Percentiles rank a stretch among this genome's conserved stretches.
Evolutionary conservation across 2,888 invertebrate species (phyloP).

Genomic region (Sarcophaga subvicina): DNA sequence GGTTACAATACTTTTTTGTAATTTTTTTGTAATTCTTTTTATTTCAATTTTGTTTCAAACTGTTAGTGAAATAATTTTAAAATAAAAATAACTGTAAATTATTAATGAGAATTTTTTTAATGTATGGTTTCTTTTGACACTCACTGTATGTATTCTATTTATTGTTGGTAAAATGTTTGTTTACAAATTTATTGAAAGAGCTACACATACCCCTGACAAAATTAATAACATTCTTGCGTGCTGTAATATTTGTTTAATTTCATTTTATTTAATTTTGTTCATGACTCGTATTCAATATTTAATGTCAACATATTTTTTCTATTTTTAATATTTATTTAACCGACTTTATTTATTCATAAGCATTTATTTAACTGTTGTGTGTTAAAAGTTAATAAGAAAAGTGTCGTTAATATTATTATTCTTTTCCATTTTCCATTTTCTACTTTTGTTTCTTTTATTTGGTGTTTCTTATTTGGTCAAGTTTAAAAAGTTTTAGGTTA

Average conservation of each 20-base stretch:
- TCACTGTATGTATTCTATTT: too few relatives aligned
- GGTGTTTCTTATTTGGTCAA: background rate
- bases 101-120: too few relatives aligned
- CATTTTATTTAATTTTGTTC: slow-evolving; percentile 1
- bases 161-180: too few relatives aligned
- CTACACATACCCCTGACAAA: background rate
- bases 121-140: too few relatives aligned
- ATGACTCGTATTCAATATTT: background rate
- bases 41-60: too few relatives aligned
- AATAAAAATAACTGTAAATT: too few relatives aligned
- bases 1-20: too few relatives aligned
- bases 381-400: slow-evolving; percentile 36
- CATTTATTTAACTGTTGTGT: slow-evolving; percentile 20
- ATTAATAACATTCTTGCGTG: slow-evolving; percentile 35
- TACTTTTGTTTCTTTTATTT: background rate
- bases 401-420: slow-evolving; percentile 10
- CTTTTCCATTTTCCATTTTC: background rate
- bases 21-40: too few relatives aligned
- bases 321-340: slow-evolving; percentile 9
- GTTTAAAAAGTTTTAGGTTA: background rate
- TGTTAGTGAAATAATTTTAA: too few relatives aligned
- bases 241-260: slow-evolving; percentile 29
- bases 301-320: background rate
- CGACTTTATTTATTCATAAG: slow-evolving; percentile 7
- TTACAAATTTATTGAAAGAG: too few relatives aligned